Base-by-base conservation (phyloP, 2,113 vertebrate species). In the Pimephales promelas region DNA sequence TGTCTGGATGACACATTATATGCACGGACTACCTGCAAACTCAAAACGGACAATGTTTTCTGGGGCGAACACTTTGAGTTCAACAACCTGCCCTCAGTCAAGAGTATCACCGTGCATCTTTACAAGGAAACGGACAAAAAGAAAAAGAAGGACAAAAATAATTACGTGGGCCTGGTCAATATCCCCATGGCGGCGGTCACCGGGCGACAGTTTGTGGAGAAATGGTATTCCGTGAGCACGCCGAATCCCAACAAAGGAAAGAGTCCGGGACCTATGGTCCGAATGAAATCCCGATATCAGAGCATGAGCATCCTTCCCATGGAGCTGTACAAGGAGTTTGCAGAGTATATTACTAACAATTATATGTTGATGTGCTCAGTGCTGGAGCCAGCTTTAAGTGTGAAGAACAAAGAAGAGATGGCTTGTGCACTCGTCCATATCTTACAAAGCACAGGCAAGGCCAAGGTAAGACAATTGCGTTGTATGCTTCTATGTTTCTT, bases 31-130 rank as follows among this genome's bases (percentile, higher is more conserved):
- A 98, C 97, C 2, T 98, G 98, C 93, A 99, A 99, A 89, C 94
- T 98, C 89, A 97, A 97, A 92, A 97, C 96, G 0, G 98, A 99
- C 92, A 98, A 97, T 68, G 95, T 99, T 20, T 99, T 99, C 84
- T 99, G 98, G 98, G 98, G 98, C 0, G 98, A 99, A 87, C 97
- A 97, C 90, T 99, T 99, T 3, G 97, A 99, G 90, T 99, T 99
- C 90, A 95, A 96, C 92, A 97, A 97, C 90, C 94, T 99, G 87
- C 98, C 98, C 0, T 89, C 95, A 0, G 87, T 98, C 81, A 91
- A 92, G 79, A 96, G 95, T 40, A 88, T 99, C 87, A 97, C 96
- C 0, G 94, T 99, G 62, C 98, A 99, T 90, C 91, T 99, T 57
- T 99, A 99, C 93, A 98, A 98, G 79, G 98, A 99, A 92, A 97